These are phyloP conservation scores for Mormyrops boulengeri DNA, from an alignment of 2,797 vertebrate species.

Conservation along the genomic window DNA sequence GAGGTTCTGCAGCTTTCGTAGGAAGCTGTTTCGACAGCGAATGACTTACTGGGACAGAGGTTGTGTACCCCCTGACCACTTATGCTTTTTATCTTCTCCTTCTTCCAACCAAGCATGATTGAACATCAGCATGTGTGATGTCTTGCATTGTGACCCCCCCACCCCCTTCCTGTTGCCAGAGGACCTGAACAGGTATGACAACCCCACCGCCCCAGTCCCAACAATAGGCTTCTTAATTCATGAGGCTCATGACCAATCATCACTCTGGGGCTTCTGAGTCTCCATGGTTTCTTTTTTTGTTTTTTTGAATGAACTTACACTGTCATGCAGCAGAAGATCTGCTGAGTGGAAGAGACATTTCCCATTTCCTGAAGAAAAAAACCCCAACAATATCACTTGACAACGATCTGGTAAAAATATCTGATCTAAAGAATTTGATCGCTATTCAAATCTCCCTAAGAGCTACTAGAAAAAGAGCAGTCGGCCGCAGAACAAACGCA, in stretches of 20 bases:
- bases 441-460: not conserved
- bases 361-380: not conserved
- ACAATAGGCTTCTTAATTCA: not conserved
- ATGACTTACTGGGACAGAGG: not conserved
- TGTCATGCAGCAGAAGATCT: constrained; percentile 20
- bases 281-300: not conserved
- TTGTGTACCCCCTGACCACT: not conserved
- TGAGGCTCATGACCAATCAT: not conserved
- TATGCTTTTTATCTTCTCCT: not conserved
- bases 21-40: not conserved
- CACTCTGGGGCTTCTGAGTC: not conserved
- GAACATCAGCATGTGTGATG: not conserved
- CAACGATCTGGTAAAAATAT: not conserved
- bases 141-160: not conserved
- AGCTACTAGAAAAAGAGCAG: constrained; percentile 20
- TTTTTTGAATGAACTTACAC: not conserved
- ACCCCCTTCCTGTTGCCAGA: not conserved
- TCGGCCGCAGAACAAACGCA: constrained; percentile 25
- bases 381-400: not conserved
- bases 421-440: not conserved
- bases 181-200: not conserved
- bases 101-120: not conserved
- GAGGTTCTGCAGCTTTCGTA: not conserved
- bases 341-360: not conserved
- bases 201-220: not conserved